Evolutionary conservation across 2,888 invertebrate genomes (phyloP).

Genomic region (Drosophila setosimentum): DNA sequence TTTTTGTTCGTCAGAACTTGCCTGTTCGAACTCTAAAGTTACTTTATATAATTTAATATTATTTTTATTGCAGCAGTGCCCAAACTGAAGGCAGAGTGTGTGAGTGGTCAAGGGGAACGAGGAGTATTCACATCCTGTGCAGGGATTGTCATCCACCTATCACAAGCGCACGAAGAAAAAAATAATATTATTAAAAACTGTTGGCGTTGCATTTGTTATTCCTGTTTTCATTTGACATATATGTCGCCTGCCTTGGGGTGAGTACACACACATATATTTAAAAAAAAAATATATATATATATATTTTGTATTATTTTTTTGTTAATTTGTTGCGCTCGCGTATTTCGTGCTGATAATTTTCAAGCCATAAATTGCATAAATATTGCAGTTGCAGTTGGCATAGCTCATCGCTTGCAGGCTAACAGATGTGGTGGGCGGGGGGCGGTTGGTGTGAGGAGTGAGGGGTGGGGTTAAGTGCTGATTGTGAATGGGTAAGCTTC

Average conservation of each 20-base stretch:
- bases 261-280: constrained; percentile 23
- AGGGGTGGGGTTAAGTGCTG: neutral
- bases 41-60: constrained; percentile 3
- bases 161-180: constrained; percentile 4
- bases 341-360: constrained; percentile 63
- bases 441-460: too few species aligned
- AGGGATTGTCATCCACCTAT: constrained; percentile 23
- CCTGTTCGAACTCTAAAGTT: neutral
- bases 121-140: constrained; percentile 5
- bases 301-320: constrained; percentile 11
- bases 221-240: constrained; percentile 47
- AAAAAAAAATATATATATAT: neutral
- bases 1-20: neutral
- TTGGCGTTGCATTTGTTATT: constrained; percentile 47
- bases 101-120: neutral
- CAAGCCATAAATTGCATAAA: constrained; percentile 65
- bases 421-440: neutral
- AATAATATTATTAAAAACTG: constrained; percentile 33
- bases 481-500: constrained; percentile 26
- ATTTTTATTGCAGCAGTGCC: constrained; percentile 23
- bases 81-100: constrained; percentile 3
- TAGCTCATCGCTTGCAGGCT: neutral
- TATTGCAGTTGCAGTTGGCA: constrained; percentile 19
- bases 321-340: constrained; percentile 55
- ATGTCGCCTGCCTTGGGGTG: constrained; percentile 56